phyloP scores from a whole-genome alignment of 1,140 invertebrate genomes.

The Aphelinus atriplicis region DNA sequence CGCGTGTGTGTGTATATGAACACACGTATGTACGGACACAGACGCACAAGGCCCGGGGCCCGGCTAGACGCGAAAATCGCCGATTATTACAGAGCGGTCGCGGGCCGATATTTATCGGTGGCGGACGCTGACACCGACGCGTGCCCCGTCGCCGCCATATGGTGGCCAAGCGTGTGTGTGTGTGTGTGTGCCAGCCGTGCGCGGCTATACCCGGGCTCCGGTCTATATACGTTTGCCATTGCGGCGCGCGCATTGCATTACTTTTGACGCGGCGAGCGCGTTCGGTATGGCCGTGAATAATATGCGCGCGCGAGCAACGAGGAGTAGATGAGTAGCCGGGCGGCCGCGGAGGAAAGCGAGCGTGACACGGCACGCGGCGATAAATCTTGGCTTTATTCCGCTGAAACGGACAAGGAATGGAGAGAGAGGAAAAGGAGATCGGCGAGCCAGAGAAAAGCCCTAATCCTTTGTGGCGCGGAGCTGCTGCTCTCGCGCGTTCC shows the following conservation, averaged over 20 bases:
- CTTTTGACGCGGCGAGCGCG: too few relatives aligned
- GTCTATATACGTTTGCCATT: too few relatives aligned
- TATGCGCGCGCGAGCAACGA: too few relatives aligned
- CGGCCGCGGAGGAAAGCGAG: too few relatives aligned
- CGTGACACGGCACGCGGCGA: not conserved
- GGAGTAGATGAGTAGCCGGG: too few relatives aligned
- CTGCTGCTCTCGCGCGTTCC: slow-evolving; percentile 28
- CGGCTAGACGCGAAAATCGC: slow-evolving; percentile 18
- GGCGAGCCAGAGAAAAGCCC: not conserved
- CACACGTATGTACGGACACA: too few relatives aligned
- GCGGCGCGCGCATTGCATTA: too few relatives aligned
- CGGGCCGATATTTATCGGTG: slow-evolving; percentile 17
- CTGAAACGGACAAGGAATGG: not conserved
- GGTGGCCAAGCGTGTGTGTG: not conserved
- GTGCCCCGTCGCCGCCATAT: not conserved
- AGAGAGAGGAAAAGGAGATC: not conserved
- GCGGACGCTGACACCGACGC: not conserved
- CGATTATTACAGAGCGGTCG: slow-evolving; percentile 16
- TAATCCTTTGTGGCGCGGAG: slow-evolving; percentile 21
- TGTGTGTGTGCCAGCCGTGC: too few relatives aligned
- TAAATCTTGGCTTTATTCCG: slow-evolving; percentile 12
- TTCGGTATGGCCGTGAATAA: too few relatives aligned
- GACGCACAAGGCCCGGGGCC: too few relatives aligned
- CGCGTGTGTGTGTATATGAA: too few relatives aligned
- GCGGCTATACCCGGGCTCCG: too few relatives aligned